Conservation (phyloP, 2,797 vertebrate species). For the Danio kyathit region DNA sequence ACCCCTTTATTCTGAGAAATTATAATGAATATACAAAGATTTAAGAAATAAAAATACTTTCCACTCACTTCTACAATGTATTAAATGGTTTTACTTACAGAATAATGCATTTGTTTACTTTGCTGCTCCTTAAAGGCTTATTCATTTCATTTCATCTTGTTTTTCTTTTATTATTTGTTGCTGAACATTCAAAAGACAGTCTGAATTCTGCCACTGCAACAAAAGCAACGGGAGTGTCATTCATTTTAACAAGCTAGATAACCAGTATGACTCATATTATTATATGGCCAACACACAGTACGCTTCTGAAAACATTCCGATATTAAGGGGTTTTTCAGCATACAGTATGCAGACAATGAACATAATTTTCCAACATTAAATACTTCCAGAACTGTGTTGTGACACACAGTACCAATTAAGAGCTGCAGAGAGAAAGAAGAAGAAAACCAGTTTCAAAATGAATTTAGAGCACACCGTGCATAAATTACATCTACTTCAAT, state of each 20-base stretch:
- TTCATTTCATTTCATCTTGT: background rate
- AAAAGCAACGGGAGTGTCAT: background rate
- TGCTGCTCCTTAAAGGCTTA: background rate
- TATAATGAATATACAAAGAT: background rate
- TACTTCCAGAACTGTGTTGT: conserved; percentile 3
- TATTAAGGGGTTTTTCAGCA: background rate
- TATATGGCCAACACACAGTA: background rate
- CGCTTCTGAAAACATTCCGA: background rate
- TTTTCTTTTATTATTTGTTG: background rate
- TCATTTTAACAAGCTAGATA: background rate
- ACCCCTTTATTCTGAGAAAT: too few relatives aligned
- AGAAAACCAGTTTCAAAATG: conserved; percentile 32
- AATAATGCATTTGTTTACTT: too few relatives aligned
- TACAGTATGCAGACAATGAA: background rate
- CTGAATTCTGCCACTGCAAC: background rate
- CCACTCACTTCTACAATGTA: background rate
- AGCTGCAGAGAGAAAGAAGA: background rate
- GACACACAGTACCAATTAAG: conserved; percentile 25
- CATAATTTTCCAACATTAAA: conserved; percentile 13
- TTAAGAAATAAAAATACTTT: background rate
- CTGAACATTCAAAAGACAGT: background rate
- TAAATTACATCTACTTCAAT: conserved; percentile 22
- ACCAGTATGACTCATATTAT: background rate
- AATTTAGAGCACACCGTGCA: conserved; percentile 20
- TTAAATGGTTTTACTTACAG: background rate